Evolutionary conservation across 2,113 vertebrate genomes (phyloP), one percentile per base, ranked within the genome.

Genomic region (Gopherus flavomarginatus): DNA sequence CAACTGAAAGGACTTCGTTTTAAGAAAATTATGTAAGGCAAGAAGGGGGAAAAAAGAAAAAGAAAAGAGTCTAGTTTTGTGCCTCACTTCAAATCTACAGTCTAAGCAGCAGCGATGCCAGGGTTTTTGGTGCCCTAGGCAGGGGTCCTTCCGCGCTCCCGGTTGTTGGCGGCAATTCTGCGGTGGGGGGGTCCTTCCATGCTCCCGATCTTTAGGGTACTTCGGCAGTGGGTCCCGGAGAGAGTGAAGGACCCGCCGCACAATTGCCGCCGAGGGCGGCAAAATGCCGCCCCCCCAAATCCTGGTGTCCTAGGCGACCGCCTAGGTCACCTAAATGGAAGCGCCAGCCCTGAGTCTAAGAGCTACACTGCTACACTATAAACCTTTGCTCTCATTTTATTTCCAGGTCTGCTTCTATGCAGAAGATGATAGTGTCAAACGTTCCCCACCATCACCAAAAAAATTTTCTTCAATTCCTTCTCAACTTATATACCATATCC

Each of bases 1-100:
- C 35, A 92, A 93, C 59, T 82, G 85, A 89, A 96, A 83, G 81
- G 78, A 72, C 77, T 90, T 89, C 83, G 85, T 95, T 96, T 94
- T 93, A 86, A 94, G 87, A 19, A 91, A 96, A 88, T 50, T 1
- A 87, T 88, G 94, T 75, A 96, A 97, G 94, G 90, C 26, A 54
- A 49, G 27, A 50, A 94, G 50, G 94, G 95, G 94, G 59, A 94
- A 72, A 95, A 77, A 75, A 27, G 5, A 26, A 57, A 69, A 85
- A 89, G 78, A 11, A 19, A 78, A 92, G 44, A 89, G 59, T 90
- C 54, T 38, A 95, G 19, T 87, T 91, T 81, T 47, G 27, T 81
- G 95, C 86, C 94, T 90, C 83, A 80, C 27, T 91, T 92, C 80
- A 91, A 56, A 35, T 31, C 93, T 89, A 69, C 83, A 92, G 82